A percentile compares a stretch with the other conserved stretches of the same genome.
phyloP scores from a whole-genome alignment of 2,888 invertebrate genomes.

The Diplolepis rosae region DNA sequence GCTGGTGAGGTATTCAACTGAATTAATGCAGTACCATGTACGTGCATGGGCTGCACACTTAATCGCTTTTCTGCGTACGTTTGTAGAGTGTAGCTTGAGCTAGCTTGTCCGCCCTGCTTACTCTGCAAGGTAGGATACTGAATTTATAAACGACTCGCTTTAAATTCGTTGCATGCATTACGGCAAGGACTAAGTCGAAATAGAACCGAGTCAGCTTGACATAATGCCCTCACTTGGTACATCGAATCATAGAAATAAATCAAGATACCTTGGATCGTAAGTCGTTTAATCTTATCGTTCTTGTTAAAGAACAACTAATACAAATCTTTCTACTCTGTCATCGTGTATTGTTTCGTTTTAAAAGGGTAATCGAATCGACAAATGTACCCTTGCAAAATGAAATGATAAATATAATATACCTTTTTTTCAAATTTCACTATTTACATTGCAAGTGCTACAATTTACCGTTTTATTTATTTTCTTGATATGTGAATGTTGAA shows the following conservation, averaged over 20 bases:
- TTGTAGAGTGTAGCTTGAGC: slow-evolving; percentile 4
- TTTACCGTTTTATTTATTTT: no score
- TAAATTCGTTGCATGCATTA: slow-evolving; percentile 19
- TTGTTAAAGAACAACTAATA: background rate
- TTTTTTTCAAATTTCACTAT: no score
- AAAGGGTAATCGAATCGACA: background rate
- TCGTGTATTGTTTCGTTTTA: background rate
- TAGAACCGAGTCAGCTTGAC: slow-evolving; percentile 7
- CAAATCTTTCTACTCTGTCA: background rate
- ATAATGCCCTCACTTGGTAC: background rate
- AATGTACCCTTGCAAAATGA: no score
- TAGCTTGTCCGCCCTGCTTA: slow-evolving; percentile 22
- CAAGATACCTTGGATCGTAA: background rate
- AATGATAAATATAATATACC: no score
- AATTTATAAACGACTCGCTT: slow-evolving; percentile 24
- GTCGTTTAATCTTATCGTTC: background rate
- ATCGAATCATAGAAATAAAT: background rate
- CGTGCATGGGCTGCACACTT: slow-evolving; percentile 20
- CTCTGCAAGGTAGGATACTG: slow-evolving; percentile 18
- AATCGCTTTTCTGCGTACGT: slow-evolving; percentile 19
- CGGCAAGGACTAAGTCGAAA: slow-evolving; percentile 1
- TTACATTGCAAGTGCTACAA: no score
- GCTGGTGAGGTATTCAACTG: slow-evolving; percentile 15
- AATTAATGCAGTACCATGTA: slow-evolving; percentile 23
- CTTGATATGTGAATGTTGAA: no score